Percentiles rank a stretch among this genome's conserved stretches.
These are phyloP conservation scores for Isurus oxyrinchus DNA, from an alignment of 2,113 vertebrate genomes.

Conservation along the genomic window DNA sequence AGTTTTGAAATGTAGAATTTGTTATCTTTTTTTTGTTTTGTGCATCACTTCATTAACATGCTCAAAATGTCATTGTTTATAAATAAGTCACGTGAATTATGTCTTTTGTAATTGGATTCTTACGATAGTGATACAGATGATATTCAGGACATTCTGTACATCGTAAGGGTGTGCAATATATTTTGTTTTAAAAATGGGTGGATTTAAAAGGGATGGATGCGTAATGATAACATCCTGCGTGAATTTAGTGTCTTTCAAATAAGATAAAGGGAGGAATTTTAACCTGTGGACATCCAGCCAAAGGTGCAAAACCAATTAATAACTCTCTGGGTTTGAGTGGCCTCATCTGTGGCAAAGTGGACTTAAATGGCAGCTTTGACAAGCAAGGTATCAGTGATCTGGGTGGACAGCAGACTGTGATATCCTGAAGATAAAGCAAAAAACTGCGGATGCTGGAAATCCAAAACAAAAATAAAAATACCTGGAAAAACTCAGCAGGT, in stretches of 20 bases:
- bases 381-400: background rate
- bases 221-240: background rate
- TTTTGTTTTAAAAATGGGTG: background rate
- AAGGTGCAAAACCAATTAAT: background rate
- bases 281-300: background rate
- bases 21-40: background rate
- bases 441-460: no score
- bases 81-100: background rate
- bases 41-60: background rate
- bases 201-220: background rate
- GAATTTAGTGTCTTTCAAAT: background rate
- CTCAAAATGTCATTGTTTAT: background rate
- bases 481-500: no score
- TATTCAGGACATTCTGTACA: background rate
- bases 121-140: no score
- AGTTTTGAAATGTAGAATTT: background rate
- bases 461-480: no score
- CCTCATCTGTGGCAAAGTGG: background rate
- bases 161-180: background rate
- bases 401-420: no score
- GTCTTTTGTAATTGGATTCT: background rate
- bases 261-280: background rate
- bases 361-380: background rate
- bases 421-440: no score
- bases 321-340: background rate